phyloP scores from a whole-genome alignment of 1,140 invertebrate species.

The Frieseomelitta varia region DNA sequence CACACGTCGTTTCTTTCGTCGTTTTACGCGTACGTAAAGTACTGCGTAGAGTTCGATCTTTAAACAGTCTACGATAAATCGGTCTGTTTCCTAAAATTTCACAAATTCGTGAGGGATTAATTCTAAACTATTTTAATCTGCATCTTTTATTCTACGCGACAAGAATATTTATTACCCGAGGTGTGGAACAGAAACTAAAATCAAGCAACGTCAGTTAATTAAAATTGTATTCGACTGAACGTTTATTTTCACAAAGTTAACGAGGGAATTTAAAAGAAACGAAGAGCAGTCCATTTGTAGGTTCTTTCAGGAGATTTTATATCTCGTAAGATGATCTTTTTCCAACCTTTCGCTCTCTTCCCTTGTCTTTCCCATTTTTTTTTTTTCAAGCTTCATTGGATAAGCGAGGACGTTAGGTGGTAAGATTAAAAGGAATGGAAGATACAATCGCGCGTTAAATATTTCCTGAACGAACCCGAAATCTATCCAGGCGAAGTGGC shows the following conservation, averaged over 20 bases:
- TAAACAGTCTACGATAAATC: too few species aligned
- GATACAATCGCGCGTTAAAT: conserved; percentile 12
- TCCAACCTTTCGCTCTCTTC: background rate
- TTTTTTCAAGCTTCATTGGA: background rate
- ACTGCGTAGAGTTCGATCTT: too few species aligned
- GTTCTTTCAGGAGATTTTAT: background rate
- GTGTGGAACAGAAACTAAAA: too few species aligned
- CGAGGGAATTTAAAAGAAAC: background rate
- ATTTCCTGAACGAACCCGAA: too few species aligned
- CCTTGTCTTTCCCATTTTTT: background rate
- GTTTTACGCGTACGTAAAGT: background rate
- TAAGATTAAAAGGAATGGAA: background rate
- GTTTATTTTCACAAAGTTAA: too few species aligned
- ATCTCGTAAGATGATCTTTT: background rate
- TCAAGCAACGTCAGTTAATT: too few species aligned
- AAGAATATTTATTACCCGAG: too few species aligned
- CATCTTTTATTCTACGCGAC: too few species aligned
- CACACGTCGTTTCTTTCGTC: background rate
- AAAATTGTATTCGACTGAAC: too few species aligned
- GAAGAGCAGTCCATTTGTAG: background rate
- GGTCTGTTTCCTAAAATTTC: too few species aligned
- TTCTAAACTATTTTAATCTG: too few species aligned
- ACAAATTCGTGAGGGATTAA: too few species aligned
- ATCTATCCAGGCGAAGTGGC: background rate
- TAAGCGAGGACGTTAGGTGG: background rate